A percentile compares a stretch with the other conserved stretches of the same genome.
Conservation (phyloP, 2,888 invertebrate species). For the Clistopyga incitator region DNA sequence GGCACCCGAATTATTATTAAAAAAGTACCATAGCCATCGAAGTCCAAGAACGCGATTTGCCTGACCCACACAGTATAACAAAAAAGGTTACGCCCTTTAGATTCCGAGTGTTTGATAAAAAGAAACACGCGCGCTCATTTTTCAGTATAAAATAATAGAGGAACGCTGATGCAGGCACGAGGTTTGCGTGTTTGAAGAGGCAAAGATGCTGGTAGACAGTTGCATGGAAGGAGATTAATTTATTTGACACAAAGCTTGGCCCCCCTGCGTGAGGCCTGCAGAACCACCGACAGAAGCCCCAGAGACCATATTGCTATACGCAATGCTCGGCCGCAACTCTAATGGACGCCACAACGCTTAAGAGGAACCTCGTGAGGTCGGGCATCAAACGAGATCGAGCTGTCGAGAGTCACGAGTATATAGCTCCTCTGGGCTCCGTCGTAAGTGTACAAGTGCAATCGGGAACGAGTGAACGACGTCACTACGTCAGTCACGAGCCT, state of each 20-base stretch:
- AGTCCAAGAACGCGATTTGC: background rate
- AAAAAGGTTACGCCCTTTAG: background rate
- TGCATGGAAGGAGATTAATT: slow-evolving; percentile 52
- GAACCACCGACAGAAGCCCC: slow-evolving; percentile 4
- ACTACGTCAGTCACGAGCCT: slow-evolving; percentile 52
- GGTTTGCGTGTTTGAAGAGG: slow-evolving; percentile 14
- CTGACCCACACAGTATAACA: background rate
- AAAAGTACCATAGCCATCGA: no score
- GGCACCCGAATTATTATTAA: no score
- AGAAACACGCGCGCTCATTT: background rate
- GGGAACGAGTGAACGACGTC: slow-evolving; percentile 43
- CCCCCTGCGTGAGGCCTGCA: slow-evolving; percentile 42
- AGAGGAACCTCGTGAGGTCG: slow-evolving; percentile 51
- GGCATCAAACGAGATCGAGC: slow-evolving; percentile 30
- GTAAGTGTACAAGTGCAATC: slow-evolving; percentile 16
- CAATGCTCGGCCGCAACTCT: background rate
- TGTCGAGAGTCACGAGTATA: background rate
- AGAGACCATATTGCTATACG: background rate
- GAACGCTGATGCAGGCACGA: background rate
- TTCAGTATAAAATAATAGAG: slow-evolving; percentile 7
- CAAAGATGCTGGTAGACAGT: slow-evolving; percentile 16
- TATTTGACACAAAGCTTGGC: slow-evolving; percentile 53
- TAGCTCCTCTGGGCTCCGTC: background rate
- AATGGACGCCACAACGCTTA: slow-evolving; percentile 48
- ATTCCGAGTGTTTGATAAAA: background rate